Conservation (phyloP, 2,888 invertebrate genomes). For the Colletes collaris region DNA sequence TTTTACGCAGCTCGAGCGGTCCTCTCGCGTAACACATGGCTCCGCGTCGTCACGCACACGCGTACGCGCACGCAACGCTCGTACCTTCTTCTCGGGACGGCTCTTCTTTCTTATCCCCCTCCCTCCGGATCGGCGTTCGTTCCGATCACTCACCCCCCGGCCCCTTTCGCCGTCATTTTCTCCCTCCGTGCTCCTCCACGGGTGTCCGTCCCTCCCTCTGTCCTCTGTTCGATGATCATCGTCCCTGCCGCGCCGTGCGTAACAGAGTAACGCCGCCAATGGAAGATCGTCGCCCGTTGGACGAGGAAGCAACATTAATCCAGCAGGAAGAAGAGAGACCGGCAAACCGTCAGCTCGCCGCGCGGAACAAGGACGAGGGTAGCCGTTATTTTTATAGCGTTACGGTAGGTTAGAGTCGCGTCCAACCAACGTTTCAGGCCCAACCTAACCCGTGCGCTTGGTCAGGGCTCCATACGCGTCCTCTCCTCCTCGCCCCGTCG, state of each 20-base stretch:
- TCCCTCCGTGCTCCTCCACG: not conserved
- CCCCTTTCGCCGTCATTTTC: not conserved
- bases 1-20: conserved; percentile 45
- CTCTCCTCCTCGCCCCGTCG: conserved; percentile 40
- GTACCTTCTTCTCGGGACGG: conserved; percentile 12
- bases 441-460: conserved; percentile 73
- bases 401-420: conserved; percentile 81
- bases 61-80: conserved; percentile 17
- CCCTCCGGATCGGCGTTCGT: not conserved
- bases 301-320: conserved; percentile 56
- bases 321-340: conserved; percentile 59
- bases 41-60: conserved; percentile 39
- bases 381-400: conserved; percentile 81
- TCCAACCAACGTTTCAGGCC: conserved; percentile 74
- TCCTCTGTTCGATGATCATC: conserved; percentile 40
- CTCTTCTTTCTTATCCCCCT: conserved; percentile 32
- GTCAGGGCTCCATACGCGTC: conserved; percentile 64
- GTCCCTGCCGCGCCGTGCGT: conserved; percentile 48
- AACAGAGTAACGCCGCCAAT: conserved; percentile 55
- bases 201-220: conserved; percentile 7
- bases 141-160: too few species aligned
- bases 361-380: conserved; percentile 63
- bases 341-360: conserved; percentile 19
- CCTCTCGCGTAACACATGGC: conserved; percentile 61
- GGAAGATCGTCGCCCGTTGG: conserved; percentile 48